phyloP scores from a whole-genome alignment of 1,140 invertebrate species.

The Mylabris phalerata region DNA sequence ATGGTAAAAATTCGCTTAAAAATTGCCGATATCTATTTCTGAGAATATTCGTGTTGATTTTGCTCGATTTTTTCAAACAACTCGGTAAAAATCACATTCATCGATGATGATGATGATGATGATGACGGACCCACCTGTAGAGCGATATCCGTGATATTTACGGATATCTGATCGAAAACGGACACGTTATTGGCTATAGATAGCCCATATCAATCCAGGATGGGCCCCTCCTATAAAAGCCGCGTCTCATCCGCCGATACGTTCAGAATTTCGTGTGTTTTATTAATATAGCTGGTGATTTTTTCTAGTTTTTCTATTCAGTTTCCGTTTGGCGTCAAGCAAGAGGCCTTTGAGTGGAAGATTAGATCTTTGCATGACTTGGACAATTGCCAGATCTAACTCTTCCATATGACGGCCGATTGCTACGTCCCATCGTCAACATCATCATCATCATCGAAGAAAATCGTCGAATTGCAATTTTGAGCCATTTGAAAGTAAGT shows the following conservation, averaged over 20 bases:
- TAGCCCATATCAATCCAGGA: conserved; percentile 5
- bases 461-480: not conserved
- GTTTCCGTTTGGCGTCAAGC: not conserved
- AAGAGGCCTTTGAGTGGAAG: conserved; percentile 34
- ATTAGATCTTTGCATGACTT: conserved; percentile 33
- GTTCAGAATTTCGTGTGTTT: too few species aligned
- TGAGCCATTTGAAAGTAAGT: conserved; percentile 36
- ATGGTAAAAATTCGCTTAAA: too few species aligned
- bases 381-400: conserved; percentile 36
- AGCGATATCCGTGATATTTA: not conserved
- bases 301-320: too few species aligned
- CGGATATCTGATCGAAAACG: not conserved
- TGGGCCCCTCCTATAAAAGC: not conserved
- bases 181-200: conserved; percentile 8
- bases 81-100: too few species aligned
- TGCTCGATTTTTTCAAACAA: too few species aligned
- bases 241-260: too few species aligned
- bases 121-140: conserved; percentile 10
- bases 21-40: too few species aligned
- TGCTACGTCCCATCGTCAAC: not conserved
- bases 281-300: too few species aligned
- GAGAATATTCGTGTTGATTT: too few species aligned
- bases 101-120: not conserved
- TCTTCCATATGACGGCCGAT: conserved; percentile 36
- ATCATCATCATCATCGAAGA: not conserved